phyloP scores from a whole-genome alignment of 2,888 invertebrate species.

The Abrostola triplasia region DNA sequence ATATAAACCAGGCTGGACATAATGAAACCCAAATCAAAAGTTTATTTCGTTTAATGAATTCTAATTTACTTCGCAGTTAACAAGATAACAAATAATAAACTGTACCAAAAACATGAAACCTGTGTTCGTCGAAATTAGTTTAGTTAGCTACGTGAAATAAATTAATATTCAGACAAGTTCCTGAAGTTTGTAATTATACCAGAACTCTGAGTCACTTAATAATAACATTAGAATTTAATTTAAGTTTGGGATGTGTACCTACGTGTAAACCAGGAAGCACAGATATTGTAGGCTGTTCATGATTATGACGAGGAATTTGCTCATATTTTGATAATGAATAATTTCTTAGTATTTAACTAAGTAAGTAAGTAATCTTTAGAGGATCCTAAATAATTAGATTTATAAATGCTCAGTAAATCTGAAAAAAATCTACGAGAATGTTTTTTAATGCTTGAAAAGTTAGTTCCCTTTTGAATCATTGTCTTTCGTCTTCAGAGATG shows the following conservation, averaged over 20 bases:
- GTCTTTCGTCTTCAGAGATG: no score
- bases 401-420: no score
- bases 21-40: neutral
- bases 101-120: neutral
- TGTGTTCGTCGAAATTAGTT: neutral
- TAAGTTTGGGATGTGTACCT: neutral
- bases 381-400: no score
- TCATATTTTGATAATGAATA: no score
- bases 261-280: neutral
- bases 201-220: neutral
- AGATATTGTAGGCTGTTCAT: neutral
- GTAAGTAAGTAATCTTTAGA: no score
- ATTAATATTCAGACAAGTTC: neutral
- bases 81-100: constrained; percentile 1
- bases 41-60: neutral
- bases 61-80: neutral
- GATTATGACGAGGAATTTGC: no score
- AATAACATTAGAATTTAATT: constrained; percentile 1
- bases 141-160: neutral
- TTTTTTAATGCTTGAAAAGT: no score
- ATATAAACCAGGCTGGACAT: neutral
- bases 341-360: no score
- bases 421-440: no score
- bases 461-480: no score
- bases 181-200: no score